Evolutionary conservation across 2,797 vertebrate genomes (phyloP).

Genomic region (Syngnathus rostellatus): DNA sequence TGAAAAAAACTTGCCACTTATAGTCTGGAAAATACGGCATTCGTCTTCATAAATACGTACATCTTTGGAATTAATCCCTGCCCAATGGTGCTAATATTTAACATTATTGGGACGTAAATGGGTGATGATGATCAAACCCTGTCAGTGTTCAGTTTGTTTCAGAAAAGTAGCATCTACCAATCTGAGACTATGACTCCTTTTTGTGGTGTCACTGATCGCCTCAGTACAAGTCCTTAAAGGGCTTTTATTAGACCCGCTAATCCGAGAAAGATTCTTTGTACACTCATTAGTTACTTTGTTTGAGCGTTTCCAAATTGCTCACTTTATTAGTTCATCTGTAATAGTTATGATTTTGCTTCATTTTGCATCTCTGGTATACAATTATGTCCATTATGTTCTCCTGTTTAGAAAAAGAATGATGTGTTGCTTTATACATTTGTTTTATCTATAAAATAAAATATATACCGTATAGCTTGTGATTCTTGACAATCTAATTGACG

Average conservation of each 20-base stretch:
- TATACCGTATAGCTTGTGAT: constrained; percentile 36
- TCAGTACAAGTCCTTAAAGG: constrained; percentile 8
- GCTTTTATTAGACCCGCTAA: constrained; percentile 31
- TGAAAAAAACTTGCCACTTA: too few species aligned
- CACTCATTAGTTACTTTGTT: constrained; percentile 44
- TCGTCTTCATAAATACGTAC: constrained; percentile 34
- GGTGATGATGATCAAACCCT: constrained; percentile 22
- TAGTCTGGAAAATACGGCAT: not conserved
- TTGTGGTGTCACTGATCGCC: constrained; percentile 24
- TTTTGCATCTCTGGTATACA: constrained; percentile 53
- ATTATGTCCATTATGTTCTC: constrained; percentile 47
- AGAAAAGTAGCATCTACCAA: constrained; percentile 64
- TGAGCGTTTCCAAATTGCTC: constrained; percentile 23
- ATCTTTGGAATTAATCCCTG: constrained; percentile 36
- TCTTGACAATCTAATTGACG: not conserved
- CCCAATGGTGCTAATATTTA: constrained; percentile 51
- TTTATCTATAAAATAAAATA: constrained; percentile 56
- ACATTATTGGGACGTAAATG: constrained; percentile 28
- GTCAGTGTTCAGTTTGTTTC: constrained; percentile 32
- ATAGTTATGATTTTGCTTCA: constrained; percentile 43
- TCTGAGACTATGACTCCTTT: constrained; percentile 39
- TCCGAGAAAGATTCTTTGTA: constrained; percentile 50
- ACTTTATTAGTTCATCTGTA: constrained; percentile 17
- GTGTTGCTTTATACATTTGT: constrained; percentile 58
- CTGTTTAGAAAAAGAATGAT: constrained; percentile 53